phyloP scores from a whole-genome alignment of 2,888 invertebrate species.

The Caenorhabditis macrosperma region DNA sequence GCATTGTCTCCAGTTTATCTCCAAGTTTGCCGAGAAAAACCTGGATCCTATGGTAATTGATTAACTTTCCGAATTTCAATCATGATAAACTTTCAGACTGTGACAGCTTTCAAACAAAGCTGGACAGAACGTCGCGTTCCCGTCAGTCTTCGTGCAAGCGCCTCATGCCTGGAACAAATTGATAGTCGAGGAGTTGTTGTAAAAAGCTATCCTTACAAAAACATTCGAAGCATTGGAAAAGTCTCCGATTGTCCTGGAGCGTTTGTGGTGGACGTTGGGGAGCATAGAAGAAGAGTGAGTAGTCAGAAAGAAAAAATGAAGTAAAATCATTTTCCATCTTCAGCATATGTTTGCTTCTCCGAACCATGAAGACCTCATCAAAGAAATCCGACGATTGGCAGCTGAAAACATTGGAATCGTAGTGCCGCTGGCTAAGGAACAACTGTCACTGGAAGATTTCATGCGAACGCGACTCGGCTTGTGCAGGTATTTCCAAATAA shows the following conservation, averaged over 20 bases:
- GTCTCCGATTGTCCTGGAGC: conserved; percentile 91
- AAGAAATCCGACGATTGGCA: conserved; percentile 90
- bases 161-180: conserved; percentile 90
- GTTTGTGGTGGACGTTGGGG: conserved; percentile 92
- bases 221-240: conserved; percentile 67
- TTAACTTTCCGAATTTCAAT: no score
- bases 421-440: conserved; percentile 89
- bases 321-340: conserved; percentile 23
- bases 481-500: conserved; percentile 83
- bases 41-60: conserved; percentile 53
- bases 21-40: conserved; percentile 70
- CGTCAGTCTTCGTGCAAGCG: conserved; percentile 91
- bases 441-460: conserved; percentile 91
- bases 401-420: conserved; percentile 88
- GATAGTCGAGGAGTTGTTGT: conserved; percentile 64
- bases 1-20: conserved; percentile 85
- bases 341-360: conserved; percentile 85
- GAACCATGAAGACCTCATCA: conserved; percentile 90
- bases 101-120: conserved; percentile 90
- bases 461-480: conserved; percentile 92
- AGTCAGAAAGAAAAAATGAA: background rate
- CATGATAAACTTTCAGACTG: conserved; percentile 60
- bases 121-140: conserved; percentile 95
- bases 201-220: conserved; percentile 65
- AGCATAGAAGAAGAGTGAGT: conserved; percentile 88